Base-by-base conservation (phyloP, 2,113 vertebrate genomes). In the Festucalex cinctus region DNA sequence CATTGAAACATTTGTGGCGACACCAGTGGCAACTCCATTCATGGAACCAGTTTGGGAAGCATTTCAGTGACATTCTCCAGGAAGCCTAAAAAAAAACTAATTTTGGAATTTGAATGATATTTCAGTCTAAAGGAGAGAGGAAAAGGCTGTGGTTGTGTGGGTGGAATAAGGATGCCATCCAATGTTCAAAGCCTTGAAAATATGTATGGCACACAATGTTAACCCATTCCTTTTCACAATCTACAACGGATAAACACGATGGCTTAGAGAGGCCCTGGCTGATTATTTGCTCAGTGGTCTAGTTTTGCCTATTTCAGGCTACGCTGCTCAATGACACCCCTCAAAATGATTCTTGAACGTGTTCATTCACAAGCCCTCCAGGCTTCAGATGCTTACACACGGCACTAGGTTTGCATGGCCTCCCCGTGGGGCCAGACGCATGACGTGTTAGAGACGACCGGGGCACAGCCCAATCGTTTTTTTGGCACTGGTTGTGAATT, bases 161-260 rank as follows among this genome's bases (percentile, higher is more conserved):
- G 83, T 86, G 85, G 85, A 89, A 83, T 86, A 75, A 78, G 74
- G 88, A 88, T 82, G 74, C 73, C 84, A 61, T 88, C 83, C 86
- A 86, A 79, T 68, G 84, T 86, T 86, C 83, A 88, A 88, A 89
- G 84, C 85, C 78, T 84, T 85, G 89, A 88, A n/a, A 88, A 89
- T 88, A 86, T 84, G 85, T 78, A 83, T 63, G 82, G 83, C 85
- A 80, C 86, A 87, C 84, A 88, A 80, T 85, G 89, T 85, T 80
- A 75, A 86, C 83, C 86, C 87, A 83, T 88, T 90, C 85, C 79
- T 87, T 83, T 81, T 84, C 79, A 87, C 83, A 79, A 87, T 88
- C 86, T 88, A 88, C 85, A 88, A 90, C 81, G 83, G 73, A 86
- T 85, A 85, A 85, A 86, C 88, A 89, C 65, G 59, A 76, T 66